Evolutionary conservation across 2,888 invertebrate species (phyloP).

Genomic region (Drosophila maculinotata): DNA sequence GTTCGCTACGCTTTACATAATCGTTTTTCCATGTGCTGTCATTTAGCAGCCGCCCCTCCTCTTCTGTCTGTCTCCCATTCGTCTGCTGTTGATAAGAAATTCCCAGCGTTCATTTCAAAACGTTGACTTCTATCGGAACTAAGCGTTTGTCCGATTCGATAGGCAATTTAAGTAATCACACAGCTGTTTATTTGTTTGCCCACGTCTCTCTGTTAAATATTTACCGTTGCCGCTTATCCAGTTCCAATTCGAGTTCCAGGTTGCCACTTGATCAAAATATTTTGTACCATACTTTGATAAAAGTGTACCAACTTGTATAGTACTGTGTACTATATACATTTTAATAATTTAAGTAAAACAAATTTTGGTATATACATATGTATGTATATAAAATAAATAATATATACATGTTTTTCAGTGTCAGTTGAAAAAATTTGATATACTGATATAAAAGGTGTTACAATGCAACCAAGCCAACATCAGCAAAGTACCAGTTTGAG

Average conservation of each 20-base stretch:
- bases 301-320: too few relatives aligned
- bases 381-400: too few relatives aligned
- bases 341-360: too few relatives aligned
- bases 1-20: constrained; percentile 63
- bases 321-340: too few relatives aligned
- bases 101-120: not conserved
- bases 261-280: too few relatives aligned
- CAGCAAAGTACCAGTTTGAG: too few relatives aligned
- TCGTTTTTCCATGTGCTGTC: constrained; percentile 67
- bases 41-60: not conserved
- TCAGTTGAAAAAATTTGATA: too few relatives aligned
- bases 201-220: constrained; percentile 27
- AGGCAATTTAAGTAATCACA: constrained; percentile 10
- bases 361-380: too few relatives aligned
- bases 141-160: constrained; percentile 26
- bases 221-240: constrained; percentile 68
- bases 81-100: constrained; percentile 25
- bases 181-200: constrained; percentile 39
- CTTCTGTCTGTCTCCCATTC: constrained; percentile 16
- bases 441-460: too few relatives aligned
- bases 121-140: constrained; percentile 25
- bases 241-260: constrained; percentile 25
- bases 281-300: too few relatives aligned
- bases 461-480: too few relatives aligned
- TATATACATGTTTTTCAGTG: too few relatives aligned